Evolutionary conservation across 2,888 invertebrate species (phyloP).

Genomic region (Aromia moschata): DNA sequence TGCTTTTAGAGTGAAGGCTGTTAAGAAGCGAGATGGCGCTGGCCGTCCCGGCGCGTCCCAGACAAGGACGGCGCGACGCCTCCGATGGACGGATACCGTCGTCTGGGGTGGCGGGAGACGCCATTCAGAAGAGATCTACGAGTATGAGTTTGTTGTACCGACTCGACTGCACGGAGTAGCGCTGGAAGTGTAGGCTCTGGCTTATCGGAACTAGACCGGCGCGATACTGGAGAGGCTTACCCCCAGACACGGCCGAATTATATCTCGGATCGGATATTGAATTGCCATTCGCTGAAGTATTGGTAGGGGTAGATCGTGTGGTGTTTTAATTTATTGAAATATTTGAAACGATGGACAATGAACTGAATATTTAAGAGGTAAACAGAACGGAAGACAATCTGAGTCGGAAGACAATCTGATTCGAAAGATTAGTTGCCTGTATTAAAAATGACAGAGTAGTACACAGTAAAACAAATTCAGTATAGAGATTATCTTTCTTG

Average conservation of each 20-base stretch:
- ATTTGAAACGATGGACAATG: too few relatives aligned
- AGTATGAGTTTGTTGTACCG: slow-evolving; percentile 65
- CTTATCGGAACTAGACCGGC: slow-evolving; percentile 50
- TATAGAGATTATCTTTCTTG: too few relatives aligned
- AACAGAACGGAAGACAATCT: too few relatives aligned
- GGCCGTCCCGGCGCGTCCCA: slow-evolving; percentile 46
- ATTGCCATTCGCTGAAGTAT: too few relatives aligned
- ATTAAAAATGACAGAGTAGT: too few relatives aligned
- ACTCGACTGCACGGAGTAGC: slow-evolving; percentile 53
- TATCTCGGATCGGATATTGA: slow-evolving; percentile 3
- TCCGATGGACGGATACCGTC: slow-evolving; percentile 56
- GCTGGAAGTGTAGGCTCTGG: too few relatives aligned
- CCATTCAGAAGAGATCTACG: slow-evolving; percentile 66
- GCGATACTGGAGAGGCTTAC: slow-evolving; percentile 21
- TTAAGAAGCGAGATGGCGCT: slow-evolving; percentile 51
- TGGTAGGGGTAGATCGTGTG: too few relatives aligned
- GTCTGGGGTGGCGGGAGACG: slow-evolving; percentile 55
- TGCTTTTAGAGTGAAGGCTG: slow-evolving; percentile 71
- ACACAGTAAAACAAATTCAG: too few relatives aligned
- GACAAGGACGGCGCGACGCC: slow-evolving; percentile 45
- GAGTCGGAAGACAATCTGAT: too few relatives aligned
- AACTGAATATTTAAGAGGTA: too few relatives aligned
- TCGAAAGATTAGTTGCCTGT: too few relatives aligned
- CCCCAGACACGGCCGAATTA: slow-evolving; percentile 7
- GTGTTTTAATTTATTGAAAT: too few relatives aligned